Base-by-base conservation (phyloP, 53 echinoderm and acorn worm species). In the Echinarachnius parma region DNA sequence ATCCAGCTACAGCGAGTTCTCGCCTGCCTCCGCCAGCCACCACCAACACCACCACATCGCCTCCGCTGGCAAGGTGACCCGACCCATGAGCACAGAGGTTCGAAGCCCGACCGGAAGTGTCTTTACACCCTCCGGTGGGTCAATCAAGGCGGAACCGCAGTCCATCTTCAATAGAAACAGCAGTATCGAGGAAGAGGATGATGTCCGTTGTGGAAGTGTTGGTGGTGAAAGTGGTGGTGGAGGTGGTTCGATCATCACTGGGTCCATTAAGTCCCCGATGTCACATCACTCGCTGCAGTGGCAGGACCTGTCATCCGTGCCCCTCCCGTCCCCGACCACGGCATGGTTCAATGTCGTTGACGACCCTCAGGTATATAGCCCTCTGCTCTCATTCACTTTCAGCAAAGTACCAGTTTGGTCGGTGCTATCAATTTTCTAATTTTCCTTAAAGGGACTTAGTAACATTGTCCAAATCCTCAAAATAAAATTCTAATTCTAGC, bases 281-380 rank as follows among this genome's bases (percentile, higher is more conserved):
- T 69, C 70, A 22, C 54, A 53, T 24, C 70, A 67, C 19, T 67
- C 67, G 20, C 67, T 67, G 3, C 67, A 53, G 31, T 69, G 70
- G 70, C 70, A 53, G 23, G 70, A 69, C 27, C 21, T 69, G 14
- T 69, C 70, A 5, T 52, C 70, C 15, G 70, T 69, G 1, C 70
- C 70, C 13, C 53, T 69, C 22, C 70, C 70, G 13, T 69, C 70
- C 11, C 70, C 70, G 1, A 37, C 70, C 29, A 53, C 34, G 30
- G 70, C 70, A 21, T 69, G 53, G 70, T 53, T 69, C 34, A 53
- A 37, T 23, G 37, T 69, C 18, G 23, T 34, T 25, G 70, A 69
- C 0, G 70, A 69, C 9, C 36, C 54, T 10, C 66, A 66, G n/a
- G n/a, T n/a, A n/a, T n/a, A n/a, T n/a, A n/a, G n/a, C n/a, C n/a